Conservation (phyloP, 1,140 invertebrate species). For the Nasonia vitripennis region DNA sequence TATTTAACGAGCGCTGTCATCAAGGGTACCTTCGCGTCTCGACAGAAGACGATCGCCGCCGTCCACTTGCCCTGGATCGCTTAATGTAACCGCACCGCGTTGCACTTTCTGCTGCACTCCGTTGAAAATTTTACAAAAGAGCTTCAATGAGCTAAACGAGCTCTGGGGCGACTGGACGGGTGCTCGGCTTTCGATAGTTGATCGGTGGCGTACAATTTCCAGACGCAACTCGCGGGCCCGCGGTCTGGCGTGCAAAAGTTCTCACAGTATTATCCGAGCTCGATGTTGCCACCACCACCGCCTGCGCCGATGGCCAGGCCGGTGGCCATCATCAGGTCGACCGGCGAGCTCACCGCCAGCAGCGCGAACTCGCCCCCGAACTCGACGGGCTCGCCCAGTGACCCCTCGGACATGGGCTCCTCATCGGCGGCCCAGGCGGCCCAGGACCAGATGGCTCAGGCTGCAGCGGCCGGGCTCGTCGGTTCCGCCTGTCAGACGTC, state of each 20-base stretch:
- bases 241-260: constrained; percentile 81
- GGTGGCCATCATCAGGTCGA: constrained; percentile 94
- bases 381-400: constrained; percentile 78
- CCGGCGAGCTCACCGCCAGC: constrained; percentile 77
- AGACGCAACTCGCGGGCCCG: constrained; percentile 77
- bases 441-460: constrained; percentile 68
- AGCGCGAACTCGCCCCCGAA: constrained; percentile 79
- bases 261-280: constrained; percentile 91
- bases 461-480: constrained; percentile 69
- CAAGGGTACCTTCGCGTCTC: not conserved
- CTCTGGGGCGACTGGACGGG: constrained; percentile 60
- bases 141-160: not conserved
- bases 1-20: not conserved
- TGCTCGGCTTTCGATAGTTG: constrained; percentile 66
- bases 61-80: constrained; percentile 62
- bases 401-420: constrained; percentile 66
- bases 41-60: constrained; percentile 52
- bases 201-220: constrained; percentile 74
- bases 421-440: constrained; percentile 68
- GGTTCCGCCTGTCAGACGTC: constrained; percentile 73
- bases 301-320: constrained; percentile 96
- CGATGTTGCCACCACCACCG: constrained; percentile 96
- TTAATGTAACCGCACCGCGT: not conserved
- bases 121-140: not conserved
- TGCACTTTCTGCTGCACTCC: too few species aligned